Evolutionary conservation across 2,113 vertebrate species (phyloP), one percentile per base, ranked within the genome.

Genomic region (Pangasianodon hypophthalmus): DNA sequence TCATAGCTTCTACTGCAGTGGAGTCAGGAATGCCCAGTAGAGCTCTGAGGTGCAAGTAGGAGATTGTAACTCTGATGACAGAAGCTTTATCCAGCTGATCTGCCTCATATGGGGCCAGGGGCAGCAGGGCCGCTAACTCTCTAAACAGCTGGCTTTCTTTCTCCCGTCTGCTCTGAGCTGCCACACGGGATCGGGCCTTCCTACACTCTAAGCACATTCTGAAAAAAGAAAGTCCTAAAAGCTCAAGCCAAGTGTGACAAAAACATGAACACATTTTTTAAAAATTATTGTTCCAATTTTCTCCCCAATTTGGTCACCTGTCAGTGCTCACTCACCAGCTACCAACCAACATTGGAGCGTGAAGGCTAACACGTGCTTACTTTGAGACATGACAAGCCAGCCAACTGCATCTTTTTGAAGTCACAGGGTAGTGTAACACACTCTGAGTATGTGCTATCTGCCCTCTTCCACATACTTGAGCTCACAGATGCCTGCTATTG

Each of bases 41-140:
- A 2, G 73, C 85, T 75, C 90, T 91, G 64, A 93, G 89, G 52
- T 85, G 93, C 44, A 94, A 89, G 91, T 92, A 92, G 50, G 91
- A 91, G 86, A 92, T 89, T 1, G 93, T 91, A 14, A 94, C 84
- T 44, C 93, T 83, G 79, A 94, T 89, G 80, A 94, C 56, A 6
- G 92, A 94, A 5, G 94, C 93, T 88, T 94, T 94, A 89, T 94
- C 92, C 52, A 90, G 64, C 46, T 92, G 90, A 52, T 60, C 46
- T 16, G 62, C 79, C 52, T 86, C 37, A 24, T 50, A 52, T 0
- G 67, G 48, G 37, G 91, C 44, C 13, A 94, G 85, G 14, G 94
- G 93, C 21, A 94, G 88, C 83, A 92, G 84, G 13, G 81, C 81
- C 4, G 92, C 89, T 71, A 94, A 86, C 81, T 94, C 91, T 44